Conservation (phyloP, 1,140 invertebrate genomes). For the Holotrichia oblita region DNA sequence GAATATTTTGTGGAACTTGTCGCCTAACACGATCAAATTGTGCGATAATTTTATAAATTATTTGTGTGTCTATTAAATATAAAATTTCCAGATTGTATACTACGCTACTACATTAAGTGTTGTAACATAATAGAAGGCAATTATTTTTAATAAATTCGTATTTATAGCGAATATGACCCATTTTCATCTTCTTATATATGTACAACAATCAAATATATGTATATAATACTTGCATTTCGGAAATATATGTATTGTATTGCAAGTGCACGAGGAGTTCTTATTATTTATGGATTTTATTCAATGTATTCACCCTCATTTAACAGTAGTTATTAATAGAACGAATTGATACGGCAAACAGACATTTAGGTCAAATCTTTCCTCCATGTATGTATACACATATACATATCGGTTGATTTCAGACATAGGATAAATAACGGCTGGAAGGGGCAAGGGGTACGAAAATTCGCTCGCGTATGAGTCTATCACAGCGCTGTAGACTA, state of each 20-base stretch:
- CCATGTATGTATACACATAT: background rate
- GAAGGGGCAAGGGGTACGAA: too few species aligned
- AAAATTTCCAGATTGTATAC: background rate
- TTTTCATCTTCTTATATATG: background rate
- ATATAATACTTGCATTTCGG: background rate
- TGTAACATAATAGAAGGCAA: background rate
- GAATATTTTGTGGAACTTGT: background rate
- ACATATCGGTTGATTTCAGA: too few species aligned
- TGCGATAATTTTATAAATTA: background rate
- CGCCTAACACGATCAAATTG: background rate
- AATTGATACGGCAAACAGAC: background rate
- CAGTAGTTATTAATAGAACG: conserved; percentile 28
- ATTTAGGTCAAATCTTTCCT: conserved; percentile 18
- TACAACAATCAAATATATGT: background rate
- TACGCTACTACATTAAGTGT: background rate
- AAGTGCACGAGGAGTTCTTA: background rate
- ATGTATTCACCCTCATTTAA: conserved; percentile 3
- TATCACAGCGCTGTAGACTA: too few species aligned
- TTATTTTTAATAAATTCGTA: conserved; percentile 27
- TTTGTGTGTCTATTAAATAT: background rate
- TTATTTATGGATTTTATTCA: conserved; percentile 20
- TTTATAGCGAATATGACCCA: conserved; percentile 7
- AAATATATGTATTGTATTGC: background rate
- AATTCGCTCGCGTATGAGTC: too few species aligned
- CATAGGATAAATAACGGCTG: too few species aligned